Evolutionary conservation across 2,797 vertebrate species (phyloP), one percentile per base, ranked within the genome.

Genomic region (Coregonus sp.): DNA sequence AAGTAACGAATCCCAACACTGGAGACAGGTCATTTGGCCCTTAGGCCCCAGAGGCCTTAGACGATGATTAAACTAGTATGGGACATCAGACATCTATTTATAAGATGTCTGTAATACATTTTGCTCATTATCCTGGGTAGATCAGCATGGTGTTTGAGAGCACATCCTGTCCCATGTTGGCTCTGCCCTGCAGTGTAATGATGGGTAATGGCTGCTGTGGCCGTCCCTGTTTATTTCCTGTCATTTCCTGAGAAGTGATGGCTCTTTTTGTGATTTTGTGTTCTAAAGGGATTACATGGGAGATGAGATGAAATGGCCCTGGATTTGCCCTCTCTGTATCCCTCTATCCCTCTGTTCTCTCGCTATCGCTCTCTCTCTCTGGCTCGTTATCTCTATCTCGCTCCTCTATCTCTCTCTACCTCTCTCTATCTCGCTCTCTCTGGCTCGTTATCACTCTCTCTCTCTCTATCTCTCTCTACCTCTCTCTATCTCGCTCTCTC

Each of bases 151-250:
- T 35, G 66, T 80, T 84, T 78, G 75, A 80, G 86, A 89, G 84
- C 72, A 79, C 78, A 76, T 84, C 81, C 86, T 87, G 82, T 91
- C 90, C 88, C 84, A 80, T 35, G 73, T 80, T 81, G 84, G 78
- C 54, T n/a, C 16, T 79, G 77, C 66, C 75, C 75, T 31, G 78
- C 74, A 37, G 79, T 18, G 74, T 89, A 90, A 91, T 92, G 86
- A 91, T 20, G 82, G 85, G 80, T 90, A 91, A 92, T 91, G 82
- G 90, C 89, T 76, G 82, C 81, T 80, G 80, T 84, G 82, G 88
- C 85, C 74, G 35, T 69, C 82, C 74, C 80, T 86, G 85, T 91
- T 92, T 88, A 91, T 92, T 76, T 59, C 70, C 81, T 91, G 87
- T 89, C 89, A 91, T 90, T 91, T 91, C 87, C 88, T 89, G 70